A percentile compares a stretch with the other conserved stretches of the same genome.
These are phyloP conservation scores for Pseudococcus longispinus DNA, from an alignment of 2,888 invertebrate species.

Conservation along the genomic window DNA sequence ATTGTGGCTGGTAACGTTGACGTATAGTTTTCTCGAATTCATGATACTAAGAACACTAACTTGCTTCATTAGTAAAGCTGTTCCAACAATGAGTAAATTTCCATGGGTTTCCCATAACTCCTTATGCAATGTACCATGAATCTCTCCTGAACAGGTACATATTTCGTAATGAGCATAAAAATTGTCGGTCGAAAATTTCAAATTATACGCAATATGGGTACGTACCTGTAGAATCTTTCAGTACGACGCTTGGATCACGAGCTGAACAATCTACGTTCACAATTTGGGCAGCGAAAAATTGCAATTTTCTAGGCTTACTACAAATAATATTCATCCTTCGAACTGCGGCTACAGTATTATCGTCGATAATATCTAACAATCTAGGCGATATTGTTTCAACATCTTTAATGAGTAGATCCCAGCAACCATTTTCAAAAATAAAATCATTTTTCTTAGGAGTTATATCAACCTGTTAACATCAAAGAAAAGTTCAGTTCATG, in stretches of 20 bases:
- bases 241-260: slow-evolving; percentile 61
- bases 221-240: slow-evolving; percentile 61
- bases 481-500: neutral
- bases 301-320: slow-evolving; percentile 58
- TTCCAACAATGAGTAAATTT: slow-evolving; percentile 59
- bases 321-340: slow-evolving; percentile 38
- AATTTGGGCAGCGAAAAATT: slow-evolving; percentile 61
- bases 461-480: neutral
- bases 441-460: neutral
- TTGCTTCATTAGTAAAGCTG: slow-evolving; percentile 60
- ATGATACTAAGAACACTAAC: slow-evolving; percentile 60
- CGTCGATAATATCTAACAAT: neutral
- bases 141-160: slow-evolving; percentile 61
- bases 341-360: slow-evolving; percentile 23
- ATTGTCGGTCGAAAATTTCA: neutral
- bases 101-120: slow-evolving; percentile 62
- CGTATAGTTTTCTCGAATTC: slow-evolving; percentile 59
- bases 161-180: neutral
- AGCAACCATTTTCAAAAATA: slow-evolving; percentile 57
- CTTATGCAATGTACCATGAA: slow-evolving; percentile 64
- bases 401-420: slow-evolving; percentile 53
- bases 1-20: slow-evolving; percentile 61
- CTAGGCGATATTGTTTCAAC: neutral
- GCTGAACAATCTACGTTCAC: slow-evolving; percentile 60
- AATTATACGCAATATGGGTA: neutral